Base-by-base conservation (phyloP, 2,888 invertebrate genomes). In the Acanthosoma haemorrhoidale region DNA sequence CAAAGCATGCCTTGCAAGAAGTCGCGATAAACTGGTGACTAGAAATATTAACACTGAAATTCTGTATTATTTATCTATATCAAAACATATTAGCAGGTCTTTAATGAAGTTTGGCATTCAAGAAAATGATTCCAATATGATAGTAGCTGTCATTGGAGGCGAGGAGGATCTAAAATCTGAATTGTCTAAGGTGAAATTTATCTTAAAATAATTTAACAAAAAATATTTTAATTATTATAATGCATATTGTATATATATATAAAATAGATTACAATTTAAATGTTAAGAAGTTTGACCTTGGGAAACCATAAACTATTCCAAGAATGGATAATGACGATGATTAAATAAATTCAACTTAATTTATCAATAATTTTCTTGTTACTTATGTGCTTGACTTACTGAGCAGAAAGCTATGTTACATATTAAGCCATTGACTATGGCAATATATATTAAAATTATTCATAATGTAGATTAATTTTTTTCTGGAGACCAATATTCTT, bases 81-180 rank as follows among this genome's bases (percentile, higher is more conserved):
- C 88, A 0, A 88, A 85, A 76, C 89, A 88, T 75, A 90, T 90
- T 73, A 83, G 86, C 3, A 85, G 86, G 74, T 88, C 90, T 72
- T 80, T 91, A 61, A 81, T 78, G 63, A 86, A 82, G 71, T 90
- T 89, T 79, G 88, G 89, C 1, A 82, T 87, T 16, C 78, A 80
- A 58, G 83, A 83, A 68, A 78, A 78, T 1, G 83, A 83, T 69
- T 79, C 76, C 8, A 80, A 81, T 72, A 77, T 85, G 61, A 73
- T 86, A 32, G 78, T 85, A 18, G 81, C 80, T 15, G 75, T 81
- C 1, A 76, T 86, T 31, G 73, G 73, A 8, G 73, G 78, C 34
- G 77, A 79, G 25, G 73, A 76, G 66, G 41, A 32, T 13, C 36
- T 67, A 11, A 36, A 32, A 18, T 32, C 16, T 32, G 36, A 43